Conservation (phyloP, 1,140 invertebrate genomes). For the Trachymyrmex cornetzi region DNA sequence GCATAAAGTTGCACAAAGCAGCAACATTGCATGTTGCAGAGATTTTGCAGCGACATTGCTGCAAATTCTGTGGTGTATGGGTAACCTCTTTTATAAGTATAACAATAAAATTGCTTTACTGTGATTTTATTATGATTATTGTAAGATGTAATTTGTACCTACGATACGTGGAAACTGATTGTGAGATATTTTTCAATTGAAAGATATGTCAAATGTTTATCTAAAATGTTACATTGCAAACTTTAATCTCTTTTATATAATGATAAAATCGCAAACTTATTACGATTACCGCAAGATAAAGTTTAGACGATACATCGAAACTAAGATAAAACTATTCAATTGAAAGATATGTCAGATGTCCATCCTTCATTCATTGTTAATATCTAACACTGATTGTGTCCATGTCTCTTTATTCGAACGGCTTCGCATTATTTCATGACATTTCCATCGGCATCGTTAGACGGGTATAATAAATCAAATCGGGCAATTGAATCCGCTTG, state of each 20-base stretch:
- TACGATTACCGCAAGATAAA: not conserved
- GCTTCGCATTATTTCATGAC: conserved; percentile 43
- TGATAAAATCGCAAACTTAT: conserved; percentile 4
- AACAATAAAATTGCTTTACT: too few relatives aligned
- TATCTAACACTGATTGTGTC: conserved; percentile 29
- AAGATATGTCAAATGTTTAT: too few relatives aligned
- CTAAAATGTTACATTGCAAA: not conserved
- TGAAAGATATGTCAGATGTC: conserved; percentile 18
- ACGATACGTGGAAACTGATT: too few relatives aligned
- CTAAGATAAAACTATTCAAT: conserved; percentile 23
- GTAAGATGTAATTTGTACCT: too few relatives aligned
- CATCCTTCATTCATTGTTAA: conserved; percentile 33
- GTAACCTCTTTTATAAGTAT: too few relatives aligned
- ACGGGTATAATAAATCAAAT: conserved; percentile 59
- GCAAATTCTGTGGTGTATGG: too few relatives aligned
- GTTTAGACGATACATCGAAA: not conserved
- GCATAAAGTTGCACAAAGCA: too few relatives aligned
- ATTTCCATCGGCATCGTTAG: conserved; percentile 52
- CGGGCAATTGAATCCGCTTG: conserved; percentile 50
- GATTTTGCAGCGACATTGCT: too few relatives aligned
- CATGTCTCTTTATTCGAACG: conserved; percentile 15
- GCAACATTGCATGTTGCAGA: too few relatives aligned
- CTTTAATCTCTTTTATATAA: not conserved
- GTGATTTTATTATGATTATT: too few relatives aligned
- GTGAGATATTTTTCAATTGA: too few relatives aligned